phyloP scores from a whole-genome alignment of 2,113 vertebrate genomes.

The Dasyprocta punctata region DNA sequence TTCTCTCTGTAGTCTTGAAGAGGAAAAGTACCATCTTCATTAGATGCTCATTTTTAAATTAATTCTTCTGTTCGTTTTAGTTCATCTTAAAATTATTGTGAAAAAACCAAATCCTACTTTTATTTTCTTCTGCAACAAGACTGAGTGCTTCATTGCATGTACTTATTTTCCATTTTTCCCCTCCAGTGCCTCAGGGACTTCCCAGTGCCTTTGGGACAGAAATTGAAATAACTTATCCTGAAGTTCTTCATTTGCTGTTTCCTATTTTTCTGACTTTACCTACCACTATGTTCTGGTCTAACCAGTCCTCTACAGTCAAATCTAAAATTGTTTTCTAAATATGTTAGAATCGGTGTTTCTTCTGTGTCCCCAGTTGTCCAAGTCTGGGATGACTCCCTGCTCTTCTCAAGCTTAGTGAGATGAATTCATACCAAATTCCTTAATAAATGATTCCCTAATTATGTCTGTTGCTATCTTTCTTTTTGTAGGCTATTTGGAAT shows the following conservation, averaged over 20 bases:
- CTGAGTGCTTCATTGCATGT: not conserved
- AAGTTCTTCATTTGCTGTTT: not conserved
- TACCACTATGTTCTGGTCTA: not conserved
- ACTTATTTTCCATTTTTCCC: not conserved
- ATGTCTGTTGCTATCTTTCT: not conserved
- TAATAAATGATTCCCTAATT: not conserved
- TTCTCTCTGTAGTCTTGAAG: not conserved
- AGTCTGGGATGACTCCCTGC: not conserved
- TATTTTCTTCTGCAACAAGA: not conserved
- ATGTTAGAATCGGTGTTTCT: fast-evolving
- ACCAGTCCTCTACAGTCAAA: not conserved
- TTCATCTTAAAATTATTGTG: not conserved
- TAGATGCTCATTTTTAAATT: not conserved
- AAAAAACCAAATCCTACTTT: not conserved
- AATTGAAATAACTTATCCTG: not conserved
- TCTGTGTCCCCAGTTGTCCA: not conserved
- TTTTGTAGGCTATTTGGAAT: not conserved
- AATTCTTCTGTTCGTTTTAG: not conserved
- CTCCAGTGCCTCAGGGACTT: not conserved
- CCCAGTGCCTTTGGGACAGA: not conserved
- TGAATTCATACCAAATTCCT: too few species aligned
- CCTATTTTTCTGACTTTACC: not conserved
- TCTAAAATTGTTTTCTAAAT: not conserved
- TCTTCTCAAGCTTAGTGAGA: not conserved
- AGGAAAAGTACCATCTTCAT: not conserved